Evolutionary conservation across 2,888 invertebrate genomes (phyloP).

Genomic region (Crematogaster levior): DNA sequence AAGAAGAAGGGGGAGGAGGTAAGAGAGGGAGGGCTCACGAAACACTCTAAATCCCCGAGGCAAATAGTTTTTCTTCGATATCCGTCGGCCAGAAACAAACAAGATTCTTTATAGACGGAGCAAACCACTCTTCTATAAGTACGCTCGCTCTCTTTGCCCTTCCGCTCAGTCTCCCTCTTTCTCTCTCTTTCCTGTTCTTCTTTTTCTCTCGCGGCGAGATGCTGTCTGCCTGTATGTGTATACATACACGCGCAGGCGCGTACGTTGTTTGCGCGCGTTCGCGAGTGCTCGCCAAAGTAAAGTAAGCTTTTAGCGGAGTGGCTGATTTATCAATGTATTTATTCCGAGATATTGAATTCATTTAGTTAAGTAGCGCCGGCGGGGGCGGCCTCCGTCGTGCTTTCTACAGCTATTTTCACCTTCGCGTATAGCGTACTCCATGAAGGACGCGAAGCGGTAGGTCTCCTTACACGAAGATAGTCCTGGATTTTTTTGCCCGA

Average conservation of each 20-base stretch:
- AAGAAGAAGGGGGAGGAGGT: conserved; percentile 24
- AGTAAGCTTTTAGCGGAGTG: conserved; percentile 85
- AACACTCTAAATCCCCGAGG: conserved; percentile 80
- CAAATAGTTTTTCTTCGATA: conserved; percentile 83
- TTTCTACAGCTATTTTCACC: conserved; percentile 75
- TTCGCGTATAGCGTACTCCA: conserved; percentile 57
- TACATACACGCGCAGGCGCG: conserved; percentile 63
- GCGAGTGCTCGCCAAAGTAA: conserved; percentile 82
- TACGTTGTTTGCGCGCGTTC: conserved; percentile 79
- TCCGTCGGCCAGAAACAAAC: conserved; percentile 83
- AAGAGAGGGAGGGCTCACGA: conserved; percentile 66
- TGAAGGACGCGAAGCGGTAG: conserved; percentile 9
- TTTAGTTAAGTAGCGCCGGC: conserved; percentile 83
- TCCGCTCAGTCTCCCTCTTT: conserved; percentile 45
- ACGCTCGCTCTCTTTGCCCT: conserved; percentile 69
- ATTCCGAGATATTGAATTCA: conserved; percentile 86
- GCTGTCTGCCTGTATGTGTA: conserved; percentile 36
- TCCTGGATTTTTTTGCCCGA: neutral
- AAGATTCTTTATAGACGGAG: conserved; percentile 83
- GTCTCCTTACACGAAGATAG: neutral
- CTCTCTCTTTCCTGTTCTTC: conserved; percentile 45
- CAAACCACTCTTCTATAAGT: conserved; percentile 82
- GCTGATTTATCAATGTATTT: conserved; percentile 86
- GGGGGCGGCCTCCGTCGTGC: conserved; percentile 60
- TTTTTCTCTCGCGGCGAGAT: conserved; percentile 59